Base-by-base conservation (phyloP, 2,797 vertebrate species). In the Scomberomorus guttatus region DNA sequence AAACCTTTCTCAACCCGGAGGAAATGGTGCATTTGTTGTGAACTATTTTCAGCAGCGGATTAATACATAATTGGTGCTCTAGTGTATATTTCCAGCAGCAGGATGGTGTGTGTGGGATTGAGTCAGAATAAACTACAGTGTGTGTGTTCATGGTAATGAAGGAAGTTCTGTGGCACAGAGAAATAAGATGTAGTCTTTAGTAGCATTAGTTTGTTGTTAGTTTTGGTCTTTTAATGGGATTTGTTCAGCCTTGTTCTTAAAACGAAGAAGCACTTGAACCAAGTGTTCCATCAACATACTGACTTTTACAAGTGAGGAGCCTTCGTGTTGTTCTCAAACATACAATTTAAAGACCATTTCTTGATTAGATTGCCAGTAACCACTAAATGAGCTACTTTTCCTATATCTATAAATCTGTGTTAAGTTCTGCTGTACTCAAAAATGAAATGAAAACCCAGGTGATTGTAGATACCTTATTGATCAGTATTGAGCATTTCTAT, bases 351-450 rank as follows among this genome's bases (percentile, higher is more conserved):
- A 29, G 15, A 55, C 22, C 25, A 1, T 11, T 15, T 13, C 22
- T 1, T 13, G 8, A 44, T 32, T 34, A 46, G 34, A 72, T 54
- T 48, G 46, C 25, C 22, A 34, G 14, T 17, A 18, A n/a, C 9
- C 8, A 34, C 52, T 44, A 2, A 29, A 8, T 6, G 0, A 22
- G 3, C 2, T n/a, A 3, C 15, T 54, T 25, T 50, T 54, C 48
- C 55, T 44, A 12, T 48, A 51, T 58, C 59, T 27, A 27, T 64
- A 54, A 50, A 57, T 81, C 39, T 22, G 14, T 27, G 17, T 72
- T 12, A 48, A 20, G 39, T 50, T 18, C 24, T 25, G 5, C 37
- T 14, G 60, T 24, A 5, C 3, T 8, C 4, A 24, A 15, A 14
- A 18, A 1, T 18, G 9, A 46, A 32, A 1, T 3, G 3, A 10